These are phyloP conservation scores for Amphiprion clarkii DNA, from an alignment of 2,797 vertebrate genomes.

Conservation along the genomic window DNA sequence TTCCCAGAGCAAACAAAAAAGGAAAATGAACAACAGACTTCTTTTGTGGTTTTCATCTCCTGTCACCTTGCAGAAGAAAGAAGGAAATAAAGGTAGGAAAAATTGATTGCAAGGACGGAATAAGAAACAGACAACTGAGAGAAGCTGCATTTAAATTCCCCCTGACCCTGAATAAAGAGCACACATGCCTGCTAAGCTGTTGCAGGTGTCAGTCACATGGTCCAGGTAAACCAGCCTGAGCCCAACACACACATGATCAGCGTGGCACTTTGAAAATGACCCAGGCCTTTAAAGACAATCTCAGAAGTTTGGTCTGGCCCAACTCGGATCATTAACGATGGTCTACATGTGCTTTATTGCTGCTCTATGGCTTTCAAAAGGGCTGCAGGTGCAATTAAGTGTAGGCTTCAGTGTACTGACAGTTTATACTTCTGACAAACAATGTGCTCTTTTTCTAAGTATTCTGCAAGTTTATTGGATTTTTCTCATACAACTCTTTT, in stretches of 20 bases:
- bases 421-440: no score
- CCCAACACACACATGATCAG: constrained; percentile 56
- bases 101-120: constrained; percentile 41
- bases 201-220: constrained; percentile 71
- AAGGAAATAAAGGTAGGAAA: constrained; percentile 9
- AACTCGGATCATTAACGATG: constrained; percentile 86
- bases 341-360: constrained; percentile 80
- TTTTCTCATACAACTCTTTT: constrained; percentile 20
- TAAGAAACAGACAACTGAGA: constrained; percentile 30
- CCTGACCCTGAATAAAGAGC: constrained; percentile 59
- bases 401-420: neutral
- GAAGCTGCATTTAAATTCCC: constrained; percentile 55
- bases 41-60: constrained; percentile 41
- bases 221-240: constrained; percentile 51
- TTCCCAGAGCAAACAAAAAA: constrained; percentile 17
- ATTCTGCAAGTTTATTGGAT: constrained; percentile 21
- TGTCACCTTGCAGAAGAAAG: constrained; percentile 40
- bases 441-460: neutral
- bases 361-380: constrained; percentile 75
- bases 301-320: constrained; percentile 82
- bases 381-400: constrained; percentile 42
- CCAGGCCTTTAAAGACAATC: constrained; percentile 87
- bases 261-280: constrained; percentile 75
- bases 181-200: constrained; percentile 64
- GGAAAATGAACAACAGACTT: constrained; percentile 35